phyloP scores from a whole-genome alignment of 2,113 vertebrate genomes.

The Heterocephalus glaber region DNA sequence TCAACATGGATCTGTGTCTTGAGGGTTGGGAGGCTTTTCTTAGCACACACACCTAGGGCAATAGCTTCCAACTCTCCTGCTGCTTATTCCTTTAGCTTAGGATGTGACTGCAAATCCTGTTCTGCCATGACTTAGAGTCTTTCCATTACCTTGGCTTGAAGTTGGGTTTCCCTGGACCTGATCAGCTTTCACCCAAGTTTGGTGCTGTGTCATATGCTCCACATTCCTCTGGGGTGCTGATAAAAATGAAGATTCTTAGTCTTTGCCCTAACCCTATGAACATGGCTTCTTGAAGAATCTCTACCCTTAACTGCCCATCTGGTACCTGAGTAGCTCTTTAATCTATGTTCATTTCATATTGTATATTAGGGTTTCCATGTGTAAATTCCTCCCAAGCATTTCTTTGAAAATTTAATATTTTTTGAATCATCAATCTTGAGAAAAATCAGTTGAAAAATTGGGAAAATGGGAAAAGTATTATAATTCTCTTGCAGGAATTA shows the following conservation, averaged over 20 bases:
- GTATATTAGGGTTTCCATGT: background rate
- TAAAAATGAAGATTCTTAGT: background rate
- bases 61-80: background rate
- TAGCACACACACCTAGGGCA: background rate
- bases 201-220: background rate
- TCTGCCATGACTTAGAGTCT: background rate
- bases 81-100: background rate
- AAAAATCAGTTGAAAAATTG: background rate
- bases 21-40: background rate
- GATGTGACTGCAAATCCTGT: background rate
- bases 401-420: background rate
- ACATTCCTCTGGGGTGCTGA: background rate
- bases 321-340: background rate
- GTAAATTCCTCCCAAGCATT: background rate
- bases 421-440: background rate
- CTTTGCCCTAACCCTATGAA: background rate
- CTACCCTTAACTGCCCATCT: background rate
- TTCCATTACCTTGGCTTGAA: background rate
- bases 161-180: background rate
- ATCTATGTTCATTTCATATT: background rate
- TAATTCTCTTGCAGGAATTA: background rate
- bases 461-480: background rate
- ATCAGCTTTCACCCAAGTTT: background rate
- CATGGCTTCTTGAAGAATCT: background rate
- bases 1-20: rapidly evolving